phyloP scores from a whole-genome alignment of 37 sponge, comb jelly and placozoan species.

The Chondrosia reniformis region DNA sequence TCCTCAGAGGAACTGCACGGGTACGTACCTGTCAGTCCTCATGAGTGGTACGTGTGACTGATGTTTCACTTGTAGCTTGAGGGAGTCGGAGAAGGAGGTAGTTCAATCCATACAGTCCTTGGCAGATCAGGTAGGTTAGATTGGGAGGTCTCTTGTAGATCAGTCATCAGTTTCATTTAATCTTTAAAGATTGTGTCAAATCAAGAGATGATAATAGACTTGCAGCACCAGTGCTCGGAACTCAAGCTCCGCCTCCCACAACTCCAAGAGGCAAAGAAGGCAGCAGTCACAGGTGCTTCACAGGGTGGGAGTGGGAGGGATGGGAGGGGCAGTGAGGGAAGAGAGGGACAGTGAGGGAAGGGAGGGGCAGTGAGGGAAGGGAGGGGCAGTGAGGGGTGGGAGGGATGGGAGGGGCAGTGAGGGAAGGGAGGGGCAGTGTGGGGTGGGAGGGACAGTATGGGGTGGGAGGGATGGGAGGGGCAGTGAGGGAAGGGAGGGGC shows the following conservation, averaged over 20 bases:
- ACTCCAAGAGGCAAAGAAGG: slow-evolving; percentile 15
- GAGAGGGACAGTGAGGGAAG: not conserved
- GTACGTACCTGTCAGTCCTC: no score
- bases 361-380: not conserved
- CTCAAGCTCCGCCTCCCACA: not conserved
- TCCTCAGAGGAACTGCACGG: no score
- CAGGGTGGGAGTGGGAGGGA: not conserved
- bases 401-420: not conserved
- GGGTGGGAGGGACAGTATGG: not conserved
- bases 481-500: not conserved
- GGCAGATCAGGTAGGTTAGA: no score
- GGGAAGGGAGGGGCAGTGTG: not conserved
- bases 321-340: not conserved
- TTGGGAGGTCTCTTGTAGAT: no score
- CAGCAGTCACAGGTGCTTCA: slow-evolving; percentile 3
- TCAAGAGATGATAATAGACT: not conserved
- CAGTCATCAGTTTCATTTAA: not conserved
- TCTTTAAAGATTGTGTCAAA: not conserved
- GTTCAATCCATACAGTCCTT: no score
- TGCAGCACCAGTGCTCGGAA: not conserved
- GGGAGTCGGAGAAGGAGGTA: no score
- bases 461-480: not conserved
- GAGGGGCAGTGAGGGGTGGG: no score
- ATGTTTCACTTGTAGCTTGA: no score
- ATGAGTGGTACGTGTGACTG: no score